Conservation (phyloP, 2,113 vertebrate species). For the Sinocyclocheilus maitianheensis region DNA sequence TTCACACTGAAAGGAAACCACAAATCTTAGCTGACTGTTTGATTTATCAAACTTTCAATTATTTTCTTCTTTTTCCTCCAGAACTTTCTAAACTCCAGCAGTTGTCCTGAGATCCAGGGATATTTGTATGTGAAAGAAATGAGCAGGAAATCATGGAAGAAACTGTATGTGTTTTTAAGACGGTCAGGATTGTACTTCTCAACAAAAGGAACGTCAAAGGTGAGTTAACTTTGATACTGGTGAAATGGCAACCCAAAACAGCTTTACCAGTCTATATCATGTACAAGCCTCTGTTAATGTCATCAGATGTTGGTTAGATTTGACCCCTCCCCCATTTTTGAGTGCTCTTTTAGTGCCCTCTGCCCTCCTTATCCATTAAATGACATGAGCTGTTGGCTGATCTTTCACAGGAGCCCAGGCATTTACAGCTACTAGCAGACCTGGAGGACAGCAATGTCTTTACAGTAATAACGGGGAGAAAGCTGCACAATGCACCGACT, state of each 20-base stretch:
- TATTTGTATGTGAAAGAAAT: conserved; percentile 92
- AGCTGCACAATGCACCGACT: conserved; percentile 88
- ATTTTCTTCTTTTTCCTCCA: conserved; percentile 57
- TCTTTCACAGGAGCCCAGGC: conserved; percentile 87
- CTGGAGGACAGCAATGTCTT: conserved; percentile 93
- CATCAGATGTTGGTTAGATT: neutral
- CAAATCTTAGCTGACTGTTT: neutral
- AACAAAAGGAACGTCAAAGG: conserved; percentile 97
- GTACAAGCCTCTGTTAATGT: neutral
- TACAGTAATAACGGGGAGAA: conserved; percentile 84
- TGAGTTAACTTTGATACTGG: conserved; percentile 56
- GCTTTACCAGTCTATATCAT: neutral
- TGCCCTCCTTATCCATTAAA: neutral
- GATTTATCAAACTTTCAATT: neutral
- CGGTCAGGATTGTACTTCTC: conserved; percentile 96
- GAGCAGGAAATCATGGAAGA: conserved; percentile 96
- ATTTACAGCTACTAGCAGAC: conserved; percentile 93
- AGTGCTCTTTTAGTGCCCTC: neutral
- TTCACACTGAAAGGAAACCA: neutral
- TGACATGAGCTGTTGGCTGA: conserved; percentile 34
- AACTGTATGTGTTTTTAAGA: conserved; percentile 89
- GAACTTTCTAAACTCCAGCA: conserved; percentile 92
- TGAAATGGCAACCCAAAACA: neutral
- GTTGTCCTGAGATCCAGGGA: conserved; percentile 97
- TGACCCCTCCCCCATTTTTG: conserved; percentile 5